Conservation (phyloP, 1,140 invertebrate genomes). For the Cherax quadricarinatus region DNA sequence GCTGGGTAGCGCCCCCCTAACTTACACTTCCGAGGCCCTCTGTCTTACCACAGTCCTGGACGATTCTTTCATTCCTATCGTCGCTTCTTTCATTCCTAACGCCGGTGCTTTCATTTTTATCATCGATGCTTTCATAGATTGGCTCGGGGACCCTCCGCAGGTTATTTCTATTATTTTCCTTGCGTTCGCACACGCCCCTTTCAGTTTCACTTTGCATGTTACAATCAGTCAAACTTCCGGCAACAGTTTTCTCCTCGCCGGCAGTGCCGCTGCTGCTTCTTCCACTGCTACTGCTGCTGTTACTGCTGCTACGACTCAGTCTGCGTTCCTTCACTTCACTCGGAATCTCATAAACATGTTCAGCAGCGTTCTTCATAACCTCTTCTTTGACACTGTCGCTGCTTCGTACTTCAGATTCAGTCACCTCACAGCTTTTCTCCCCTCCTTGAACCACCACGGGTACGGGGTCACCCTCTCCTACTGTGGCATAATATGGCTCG, state of each 20-base stretch:
- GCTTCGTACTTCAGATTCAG: not conserved
- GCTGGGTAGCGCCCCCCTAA: not conserved
- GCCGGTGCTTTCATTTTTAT: conserved; percentile 16
- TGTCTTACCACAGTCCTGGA: conserved; percentile 59
- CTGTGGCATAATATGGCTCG: conserved; percentile 54
- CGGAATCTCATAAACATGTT: conserved; percentile 40
- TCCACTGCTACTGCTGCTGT: too few species aligned
- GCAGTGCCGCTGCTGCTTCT: not conserved
- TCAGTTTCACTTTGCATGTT: not conserved
- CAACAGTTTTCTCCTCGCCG: not conserved
- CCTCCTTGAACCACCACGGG: conserved; percentile 21
- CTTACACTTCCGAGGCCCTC: not conserved
- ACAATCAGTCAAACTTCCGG: not conserved
- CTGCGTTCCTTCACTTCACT: not conserved
- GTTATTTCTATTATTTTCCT: conserved; percentile 16
- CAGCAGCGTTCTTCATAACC: not conserved
- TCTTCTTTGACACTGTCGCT: not conserved
- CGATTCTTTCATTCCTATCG: conserved; percentile 38
- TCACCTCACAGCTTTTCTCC: not conserved
- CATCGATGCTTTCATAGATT: conserved; percentile 61
- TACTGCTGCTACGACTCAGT: not conserved
- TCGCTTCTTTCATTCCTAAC: conserved; percentile 35
- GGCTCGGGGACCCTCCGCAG: conserved; percentile 30
- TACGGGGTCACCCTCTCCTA: conserved; percentile 16
- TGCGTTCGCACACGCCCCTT: conserved; percentile 15